Conservation (phyloP, 2,888 invertebrate species). For the Eurytoma californica region DNA sequence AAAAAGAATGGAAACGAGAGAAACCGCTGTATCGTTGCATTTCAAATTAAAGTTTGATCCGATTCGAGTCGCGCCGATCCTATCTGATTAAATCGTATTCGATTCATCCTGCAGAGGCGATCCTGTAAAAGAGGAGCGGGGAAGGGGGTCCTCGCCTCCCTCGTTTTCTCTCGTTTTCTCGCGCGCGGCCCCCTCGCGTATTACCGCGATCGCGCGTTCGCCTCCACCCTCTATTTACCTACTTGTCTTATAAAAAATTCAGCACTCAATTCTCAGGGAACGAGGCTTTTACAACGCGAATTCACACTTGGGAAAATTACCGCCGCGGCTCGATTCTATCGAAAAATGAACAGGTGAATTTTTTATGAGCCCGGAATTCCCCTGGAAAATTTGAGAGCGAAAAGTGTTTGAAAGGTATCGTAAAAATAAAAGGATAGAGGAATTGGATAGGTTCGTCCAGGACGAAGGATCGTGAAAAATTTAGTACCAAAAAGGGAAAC, state of each 20-base stretch:
- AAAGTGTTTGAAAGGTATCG: too few relatives aligned
- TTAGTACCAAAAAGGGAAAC: too few relatives aligned
- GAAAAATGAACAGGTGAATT: background rate
- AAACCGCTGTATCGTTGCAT: slow-evolving; percentile 27
- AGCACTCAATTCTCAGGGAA: slow-evolving; percentile 47
- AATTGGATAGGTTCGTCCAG: too few relatives aligned
- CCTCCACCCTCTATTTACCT: background rate
- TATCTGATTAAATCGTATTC: slow-evolving; percentile 34
- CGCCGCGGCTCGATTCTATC: background rate
- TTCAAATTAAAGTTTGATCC: slow-evolving; percentile 53
- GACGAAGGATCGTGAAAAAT: too few relatives aligned
- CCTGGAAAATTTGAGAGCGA: too few relatives aligned
- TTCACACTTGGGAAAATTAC: slow-evolving; percentile 23
- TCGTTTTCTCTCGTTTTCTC: background rate
- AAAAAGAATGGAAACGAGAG: background rate
- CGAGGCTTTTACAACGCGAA: background rate
- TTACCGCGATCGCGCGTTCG: slow-evolving; percentile 1
- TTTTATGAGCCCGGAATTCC: too few relatives aligned
- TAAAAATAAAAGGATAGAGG: too few relatives aligned
- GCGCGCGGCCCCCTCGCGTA: background rate
- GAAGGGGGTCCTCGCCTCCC: background rate
- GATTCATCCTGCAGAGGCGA: slow-evolving; percentile 8
- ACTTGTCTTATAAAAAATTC: slow-evolving; percentile 23
- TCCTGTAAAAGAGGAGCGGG: slow-evolving; percentile 15
- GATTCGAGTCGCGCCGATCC: slow-evolving; percentile 14